Base-by-base conservation (phyloP, 1,140 invertebrate genomes). In the Paracyclopina nana region DNA sequence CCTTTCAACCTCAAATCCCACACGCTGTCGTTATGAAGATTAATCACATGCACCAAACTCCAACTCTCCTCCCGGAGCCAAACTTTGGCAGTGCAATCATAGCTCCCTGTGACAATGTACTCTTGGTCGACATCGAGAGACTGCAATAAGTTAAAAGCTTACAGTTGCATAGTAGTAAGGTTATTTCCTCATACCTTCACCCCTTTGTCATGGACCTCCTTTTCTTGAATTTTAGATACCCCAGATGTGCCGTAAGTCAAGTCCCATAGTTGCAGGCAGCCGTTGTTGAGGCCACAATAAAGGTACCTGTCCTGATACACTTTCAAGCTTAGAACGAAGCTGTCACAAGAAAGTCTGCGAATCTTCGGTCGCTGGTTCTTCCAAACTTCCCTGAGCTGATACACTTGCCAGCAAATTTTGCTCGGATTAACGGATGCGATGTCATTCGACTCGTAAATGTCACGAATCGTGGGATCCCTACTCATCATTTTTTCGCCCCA, bases 201-300 rank as follows among this genome's bases (percentile, higher is more conserved):
- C 14, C 45, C 45, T 28, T 48, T 48, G 25, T 48, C 45, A 48
- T 48, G 45, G 27, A 48, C 27, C n/a, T 25, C 45, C 14, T 22
- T 14, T 29, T 48, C 45, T 4, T 29, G 22, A 16, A 16, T 27
- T 20, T 48, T 48, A 14, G 26, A 24, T n/a, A 28, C 30, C 34
- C 34, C n/a, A n/a, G n/a, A n/a, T n/a, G n/a, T n/a, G n/a, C n/a
- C n/a, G n/a, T 22, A 48, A 22, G 27, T 28, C 24, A 48, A 26
- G 28, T 48, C 27, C 45, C 45, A 48, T 14, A 48, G 22, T 20
- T 48, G 45, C 6, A 48, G 8, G 16, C 27, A 16, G 14, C 45
- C 45, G 30, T 14, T 25, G 28, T 48, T 48, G 5, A 48, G 25
- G 14, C 45, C 45, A 6, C 20, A 26, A 16, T 28, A 27, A 29